Evolutionary conservation across 2,888 invertebrate genomes (phyloP).

Genomic region (Archips crataeganus): DNA sequence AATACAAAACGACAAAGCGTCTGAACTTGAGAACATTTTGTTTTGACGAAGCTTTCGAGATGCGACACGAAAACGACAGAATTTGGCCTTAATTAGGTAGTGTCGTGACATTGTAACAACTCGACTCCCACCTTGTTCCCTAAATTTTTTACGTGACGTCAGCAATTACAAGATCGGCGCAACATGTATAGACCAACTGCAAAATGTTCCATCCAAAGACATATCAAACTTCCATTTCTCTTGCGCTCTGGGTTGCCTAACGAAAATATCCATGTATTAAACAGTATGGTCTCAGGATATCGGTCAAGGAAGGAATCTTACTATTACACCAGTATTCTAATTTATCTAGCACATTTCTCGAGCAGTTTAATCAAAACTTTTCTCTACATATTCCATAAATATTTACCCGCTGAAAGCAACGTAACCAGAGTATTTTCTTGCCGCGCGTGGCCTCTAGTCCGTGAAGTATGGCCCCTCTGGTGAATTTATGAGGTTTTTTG

Average conservation of each 20-base stretch:
- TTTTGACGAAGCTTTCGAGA: conserved; percentile 6
- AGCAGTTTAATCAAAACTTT: neutral
- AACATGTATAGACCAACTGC: no score
- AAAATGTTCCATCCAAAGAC: no score
- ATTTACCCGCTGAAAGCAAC: conserved; percentile 11
- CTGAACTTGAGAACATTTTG: conserved; percentile 9
- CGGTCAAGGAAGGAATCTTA: neutral
- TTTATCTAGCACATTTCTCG: neutral
- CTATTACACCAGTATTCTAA: neutral
- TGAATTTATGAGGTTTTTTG: conserved; percentile 33
- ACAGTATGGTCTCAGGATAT: no score
- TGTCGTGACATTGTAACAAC: no score
- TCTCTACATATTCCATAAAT: conserved; percentile 18
- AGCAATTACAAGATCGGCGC: no score
- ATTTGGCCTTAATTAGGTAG: neutral
- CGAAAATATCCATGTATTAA: no score
- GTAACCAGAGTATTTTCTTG: conserved; percentile 5
- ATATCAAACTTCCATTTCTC: no score
- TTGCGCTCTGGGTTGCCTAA: no score
- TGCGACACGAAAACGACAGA: neutral
- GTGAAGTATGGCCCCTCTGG: conserved; percentile 13
- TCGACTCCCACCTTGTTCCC: no score
- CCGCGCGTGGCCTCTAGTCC: neutral
- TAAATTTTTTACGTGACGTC: no score
- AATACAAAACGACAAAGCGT: conserved; percentile 10